Evolutionary conservation across 2,888 invertebrate genomes (phyloP).

Genomic region (Cephonodes hylas): DNA sequence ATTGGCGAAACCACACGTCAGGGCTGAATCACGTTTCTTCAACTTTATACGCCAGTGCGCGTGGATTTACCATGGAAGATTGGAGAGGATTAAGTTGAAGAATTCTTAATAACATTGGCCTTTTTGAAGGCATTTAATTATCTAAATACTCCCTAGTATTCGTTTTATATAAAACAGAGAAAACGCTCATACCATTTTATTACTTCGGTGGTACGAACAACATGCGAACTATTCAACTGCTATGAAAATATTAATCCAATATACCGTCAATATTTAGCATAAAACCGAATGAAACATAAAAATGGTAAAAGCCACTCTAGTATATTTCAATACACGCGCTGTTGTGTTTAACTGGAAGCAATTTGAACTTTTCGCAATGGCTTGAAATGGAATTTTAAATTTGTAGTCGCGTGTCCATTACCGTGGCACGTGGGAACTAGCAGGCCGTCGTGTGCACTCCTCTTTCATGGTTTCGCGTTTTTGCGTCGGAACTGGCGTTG

Average conservation of each 20-base stretch:
- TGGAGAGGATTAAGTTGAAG: no score
- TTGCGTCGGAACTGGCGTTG: background rate
- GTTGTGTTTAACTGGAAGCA: slow-evolving; percentile 42
- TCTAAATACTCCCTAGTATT: no score
- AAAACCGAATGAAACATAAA: background rate
- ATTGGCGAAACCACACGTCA: no score
- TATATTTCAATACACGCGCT: slow-evolving; percentile 1
- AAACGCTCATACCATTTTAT: no score
- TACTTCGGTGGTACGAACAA: no score
- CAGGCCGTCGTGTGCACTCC: slow-evolving; percentile 36
- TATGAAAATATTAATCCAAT: background rate
- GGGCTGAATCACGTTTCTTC: no score
- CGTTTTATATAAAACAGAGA: no score
- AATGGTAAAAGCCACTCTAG: slow-evolving; percentile 1
- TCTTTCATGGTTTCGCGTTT: slow-evolving; percentile 28
- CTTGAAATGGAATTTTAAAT: slow-evolving; percentile 73
- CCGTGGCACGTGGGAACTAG: slow-evolving; percentile 46
- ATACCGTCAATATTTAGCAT: background rate
- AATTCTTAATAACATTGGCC: no score
- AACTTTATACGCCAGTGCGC: no score
- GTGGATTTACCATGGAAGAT: no score
- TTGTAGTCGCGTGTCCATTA: slow-evolving; percentile 42
- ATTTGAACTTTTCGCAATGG: slow-evolving; percentile 56
- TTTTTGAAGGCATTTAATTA: no score
- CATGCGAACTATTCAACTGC: no score